phyloP scores from a whole-genome alignment of 2,113 vertebrate species.

The Hassar affinis region DNA sequence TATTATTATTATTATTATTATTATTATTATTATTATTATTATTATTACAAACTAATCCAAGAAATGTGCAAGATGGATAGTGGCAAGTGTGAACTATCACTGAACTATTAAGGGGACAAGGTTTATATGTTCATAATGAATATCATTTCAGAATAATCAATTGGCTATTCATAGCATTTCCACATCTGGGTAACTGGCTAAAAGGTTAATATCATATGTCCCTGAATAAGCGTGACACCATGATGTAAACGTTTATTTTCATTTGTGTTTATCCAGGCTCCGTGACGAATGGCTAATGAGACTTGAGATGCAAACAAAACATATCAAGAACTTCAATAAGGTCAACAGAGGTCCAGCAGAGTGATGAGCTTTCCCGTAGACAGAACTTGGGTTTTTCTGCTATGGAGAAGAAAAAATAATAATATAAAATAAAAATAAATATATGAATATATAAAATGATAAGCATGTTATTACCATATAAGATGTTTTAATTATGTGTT shows the following conservation, averaged over 20 bases:
- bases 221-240: not conserved
- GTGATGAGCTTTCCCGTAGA: not conserved
- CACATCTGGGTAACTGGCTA: not conserved
- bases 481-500: not conserved
- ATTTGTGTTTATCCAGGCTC: slow-evolving; percentile 61
- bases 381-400: not conserved
- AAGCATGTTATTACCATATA: not conserved
- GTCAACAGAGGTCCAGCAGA: not conserved
- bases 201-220: not conserved
- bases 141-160: not conserved
- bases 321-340: slow-evolving; percentile 65
- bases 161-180: not conserved
- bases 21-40: not conserved
- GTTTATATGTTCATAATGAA: not conserved
- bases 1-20: not conserved
- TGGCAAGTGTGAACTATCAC: not conserved
- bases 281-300: slow-evolving; percentile 68
- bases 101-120: not conserved
- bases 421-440: not conserved
- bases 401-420: not conserved
- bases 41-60: not conserved
- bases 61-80: not conserved
- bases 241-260: not conserved
- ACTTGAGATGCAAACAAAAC: slow-evolving; percentile 69
- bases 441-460: not conserved